Evolutionary conservation across 2,113 vertebrate species (phyloP), one percentile per base, ranked within the genome.

Genomic region (Leptobrachium ailaonicum): DNA sequence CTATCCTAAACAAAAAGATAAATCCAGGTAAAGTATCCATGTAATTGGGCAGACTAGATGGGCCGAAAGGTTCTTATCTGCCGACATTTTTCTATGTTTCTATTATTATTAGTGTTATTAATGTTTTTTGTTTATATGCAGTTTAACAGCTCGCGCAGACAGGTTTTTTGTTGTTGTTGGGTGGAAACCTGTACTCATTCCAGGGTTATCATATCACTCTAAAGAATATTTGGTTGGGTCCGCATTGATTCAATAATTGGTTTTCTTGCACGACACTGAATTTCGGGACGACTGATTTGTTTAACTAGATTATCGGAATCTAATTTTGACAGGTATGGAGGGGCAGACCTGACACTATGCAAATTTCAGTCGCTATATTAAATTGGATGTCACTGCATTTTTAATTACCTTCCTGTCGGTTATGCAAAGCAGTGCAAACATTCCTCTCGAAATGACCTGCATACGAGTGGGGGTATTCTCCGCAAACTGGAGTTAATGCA

Each of bases 301-400:
- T 75, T 81, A 81, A 81, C 54, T 5, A 74, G 79, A 81, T 75
- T 81, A 81, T 69, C 67, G 66, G 75, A 81, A 81, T 81, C 71
- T 69, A 74, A 75, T 81, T 81, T 69, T 69, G 64, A 75, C 64
- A 69, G 72, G 45, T 69, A 81, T 69, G 69, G 72, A 32, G 72
- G 68, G 69, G 64, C 53, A 64, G 44, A 41, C 71, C 5, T 69
- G 79, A 47, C 71, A 81, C 79, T 75, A 81, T 81, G 79, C 66
- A 81, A 81, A 81, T 81, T 71, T 64, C 71, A 73, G 53, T 47
- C 45, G 79, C 79, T 66, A 62, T 75, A 12, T 50, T 75, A 75
- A 81, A 81, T 69, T 75, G 79, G 64, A 81, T 75, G 79, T 74
- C 71, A 56, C 73, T 44, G 41, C 14, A 69, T 80, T 75, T 69